Conservation (phyloP, 2,797 vertebrate genomes). For the Astyanax mexicanus region DNA sequence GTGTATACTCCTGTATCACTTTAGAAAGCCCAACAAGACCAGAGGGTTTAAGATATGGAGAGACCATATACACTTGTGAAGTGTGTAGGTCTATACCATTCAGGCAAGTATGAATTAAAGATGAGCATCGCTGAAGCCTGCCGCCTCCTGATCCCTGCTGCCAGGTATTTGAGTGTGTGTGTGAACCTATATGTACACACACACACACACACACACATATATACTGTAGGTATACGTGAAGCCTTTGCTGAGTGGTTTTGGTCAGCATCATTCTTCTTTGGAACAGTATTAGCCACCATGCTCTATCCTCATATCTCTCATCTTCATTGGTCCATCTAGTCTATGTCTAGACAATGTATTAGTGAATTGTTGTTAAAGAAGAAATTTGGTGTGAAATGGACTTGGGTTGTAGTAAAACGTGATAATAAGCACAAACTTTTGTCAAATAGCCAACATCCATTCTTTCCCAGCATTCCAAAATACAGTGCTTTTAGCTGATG, state of each 20-base stretch:
- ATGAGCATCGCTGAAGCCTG: slow-evolving; percentile 13
- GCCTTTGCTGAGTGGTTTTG: background rate
- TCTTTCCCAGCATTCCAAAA: too few species aligned
- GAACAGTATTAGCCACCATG: too few species aligned
- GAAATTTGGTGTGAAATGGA: too few species aligned
- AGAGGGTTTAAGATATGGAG: background rate
- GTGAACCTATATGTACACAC: background rate
- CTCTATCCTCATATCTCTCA: too few species aligned
- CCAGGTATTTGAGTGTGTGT: background rate
- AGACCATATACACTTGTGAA: background rate
- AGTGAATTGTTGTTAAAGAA: too few species aligned
- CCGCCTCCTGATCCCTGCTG: background rate
- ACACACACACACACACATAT: slow-evolving; percentile 12
- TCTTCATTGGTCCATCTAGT: too few species aligned
- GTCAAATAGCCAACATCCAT: too few species aligned
- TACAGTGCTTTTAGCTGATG: too few species aligned
- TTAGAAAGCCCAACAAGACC: slow-evolving; percentile 8
- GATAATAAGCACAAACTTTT: too few species aligned
- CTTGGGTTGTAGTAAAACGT: too few species aligned
- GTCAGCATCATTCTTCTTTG: background rate
- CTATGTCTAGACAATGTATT: too few species aligned
- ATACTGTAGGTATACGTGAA: slow-evolving; percentile 1
- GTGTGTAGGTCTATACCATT: background rate
- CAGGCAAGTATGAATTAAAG: slow-evolving; percentile 26
- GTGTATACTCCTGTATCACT: background rate